Conservation (phyloP, 2,113 vertebrate species). For the Anser brachyrhynchus region DNA sequence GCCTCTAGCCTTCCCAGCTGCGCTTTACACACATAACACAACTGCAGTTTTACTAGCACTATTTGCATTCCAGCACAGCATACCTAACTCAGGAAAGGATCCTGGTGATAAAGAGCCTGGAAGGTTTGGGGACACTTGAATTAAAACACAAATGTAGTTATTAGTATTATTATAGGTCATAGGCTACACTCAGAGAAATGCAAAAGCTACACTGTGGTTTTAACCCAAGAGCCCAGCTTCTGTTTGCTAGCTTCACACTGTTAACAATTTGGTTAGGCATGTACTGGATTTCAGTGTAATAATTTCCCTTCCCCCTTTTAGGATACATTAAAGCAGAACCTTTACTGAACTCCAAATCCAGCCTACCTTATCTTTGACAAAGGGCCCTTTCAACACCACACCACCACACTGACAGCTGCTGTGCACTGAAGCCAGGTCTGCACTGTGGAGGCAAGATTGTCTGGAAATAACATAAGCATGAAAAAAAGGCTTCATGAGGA, state of each 20-base stretch:
- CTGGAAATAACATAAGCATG: not conserved
- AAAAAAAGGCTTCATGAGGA: not conserved
- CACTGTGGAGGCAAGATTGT: not conserved
- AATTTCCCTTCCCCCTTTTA: not conserved
- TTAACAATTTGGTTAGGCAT: not conserved
- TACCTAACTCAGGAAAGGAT: not conserved
- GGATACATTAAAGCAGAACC: not conserved
- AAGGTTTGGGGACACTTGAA: not conserved
- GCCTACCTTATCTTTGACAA: not conserved
- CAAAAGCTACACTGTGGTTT: not conserved
- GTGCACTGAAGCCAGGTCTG: not conserved
- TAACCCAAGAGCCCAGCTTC: not conserved
- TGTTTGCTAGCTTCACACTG: not conserved
- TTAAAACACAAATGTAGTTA: not conserved
- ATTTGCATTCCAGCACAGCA: not conserved
- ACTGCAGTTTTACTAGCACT: not conserved
- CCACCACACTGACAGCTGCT: rapidly evolving
- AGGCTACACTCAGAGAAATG: not conserved
- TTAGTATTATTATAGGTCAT: not conserved
- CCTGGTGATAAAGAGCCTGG: not conserved
- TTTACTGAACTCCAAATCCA: not conserved
- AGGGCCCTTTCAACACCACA: not conserved
- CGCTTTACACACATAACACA: not conserved
- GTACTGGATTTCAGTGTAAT: not conserved
- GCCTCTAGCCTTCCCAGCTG: not conserved